Conservation (phyloP, 2,113 vertebrate genomes). For the Chiloscyllium plagiosum region DNA sequence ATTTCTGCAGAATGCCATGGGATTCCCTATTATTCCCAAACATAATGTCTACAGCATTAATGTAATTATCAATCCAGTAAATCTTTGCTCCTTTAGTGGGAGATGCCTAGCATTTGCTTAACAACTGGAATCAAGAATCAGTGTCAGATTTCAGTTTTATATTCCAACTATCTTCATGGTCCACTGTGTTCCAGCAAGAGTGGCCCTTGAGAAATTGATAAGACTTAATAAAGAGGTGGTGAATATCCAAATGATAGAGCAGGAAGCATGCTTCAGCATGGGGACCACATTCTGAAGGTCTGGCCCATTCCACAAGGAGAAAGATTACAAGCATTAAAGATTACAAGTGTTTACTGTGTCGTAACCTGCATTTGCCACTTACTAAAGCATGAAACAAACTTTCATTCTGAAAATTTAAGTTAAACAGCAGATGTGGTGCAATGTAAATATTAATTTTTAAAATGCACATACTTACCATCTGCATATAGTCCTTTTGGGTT, state of each 20-base stretch:
- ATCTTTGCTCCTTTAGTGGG: background rate
- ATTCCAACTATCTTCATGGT: background rate
- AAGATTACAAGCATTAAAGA: background rate
- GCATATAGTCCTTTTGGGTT: conserved; percentile 93
- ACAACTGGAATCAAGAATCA: background rate
- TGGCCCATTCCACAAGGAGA: background rate
- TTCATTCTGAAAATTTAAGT: background rate
- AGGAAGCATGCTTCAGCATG: background rate
- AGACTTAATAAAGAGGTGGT: background rate
- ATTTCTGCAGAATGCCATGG: background rate
- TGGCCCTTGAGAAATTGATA: background rate
- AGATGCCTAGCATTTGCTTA: background rate
- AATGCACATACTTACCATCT: conserved; percentile 60
- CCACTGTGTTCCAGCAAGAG: background rate
- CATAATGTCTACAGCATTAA: background rate
- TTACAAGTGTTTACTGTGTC: background rate
- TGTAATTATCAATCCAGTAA: background rate
- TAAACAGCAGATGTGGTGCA: background rate
- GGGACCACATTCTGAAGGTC: background rate
- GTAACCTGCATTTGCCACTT: background rate
- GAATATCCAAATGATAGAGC: background rate
- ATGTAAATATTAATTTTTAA: background rate
- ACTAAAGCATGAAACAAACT: background rate
- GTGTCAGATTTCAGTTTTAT: background rate
- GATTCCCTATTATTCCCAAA: background rate